These are phyloP conservation scores for Agapornis canus DNA, from an alignment of 2,797 vertebrate genomes.

Conservation along the genomic window DNA sequence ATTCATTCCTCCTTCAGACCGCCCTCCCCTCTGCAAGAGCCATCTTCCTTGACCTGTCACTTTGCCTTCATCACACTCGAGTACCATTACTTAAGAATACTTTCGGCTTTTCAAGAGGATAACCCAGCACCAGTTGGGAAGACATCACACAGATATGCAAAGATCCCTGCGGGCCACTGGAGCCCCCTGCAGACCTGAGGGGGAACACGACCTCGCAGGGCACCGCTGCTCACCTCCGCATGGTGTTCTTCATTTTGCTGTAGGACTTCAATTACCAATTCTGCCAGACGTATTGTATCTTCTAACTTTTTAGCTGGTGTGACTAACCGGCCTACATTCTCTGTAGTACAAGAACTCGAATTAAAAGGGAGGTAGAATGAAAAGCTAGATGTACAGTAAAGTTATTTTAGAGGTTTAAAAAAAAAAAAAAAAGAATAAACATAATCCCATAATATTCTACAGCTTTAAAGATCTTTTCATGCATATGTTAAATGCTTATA, in stretches of 20 bases:
- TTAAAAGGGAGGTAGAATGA: constrained; percentile 79
- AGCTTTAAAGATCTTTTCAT: constrained; percentile 75
- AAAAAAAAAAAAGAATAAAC: neutral
- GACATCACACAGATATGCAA: neutral
- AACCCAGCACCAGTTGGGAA: neutral
- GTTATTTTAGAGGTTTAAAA: constrained; percentile 70
- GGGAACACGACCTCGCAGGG: neutral
- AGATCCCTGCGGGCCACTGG: neutral
- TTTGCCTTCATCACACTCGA: neutral
- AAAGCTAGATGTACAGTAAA: constrained; percentile 63
- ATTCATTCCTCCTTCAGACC: neutral
- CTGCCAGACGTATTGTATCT: constrained; percentile 95
- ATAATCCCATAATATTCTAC: constrained; percentile 65
- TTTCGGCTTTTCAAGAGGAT: neutral
- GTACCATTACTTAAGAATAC: neutral
- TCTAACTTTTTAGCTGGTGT: constrained; percentile 99
- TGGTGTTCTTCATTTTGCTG: constrained; percentile 99
- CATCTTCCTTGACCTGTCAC: neutral
- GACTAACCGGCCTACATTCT: constrained; percentile 97
- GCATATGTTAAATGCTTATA: constrained; percentile 80
- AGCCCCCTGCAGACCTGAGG: neutral
- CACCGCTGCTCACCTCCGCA: constrained; percentile 88
- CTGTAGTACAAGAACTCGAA: constrained; percentile 89
- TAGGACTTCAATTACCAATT: constrained; percentile 97
- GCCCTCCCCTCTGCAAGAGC: neutral